Base-by-base conservation (phyloP, 2,797 vertebrate genomes). In the Leptatherina wallacei region DNA sequence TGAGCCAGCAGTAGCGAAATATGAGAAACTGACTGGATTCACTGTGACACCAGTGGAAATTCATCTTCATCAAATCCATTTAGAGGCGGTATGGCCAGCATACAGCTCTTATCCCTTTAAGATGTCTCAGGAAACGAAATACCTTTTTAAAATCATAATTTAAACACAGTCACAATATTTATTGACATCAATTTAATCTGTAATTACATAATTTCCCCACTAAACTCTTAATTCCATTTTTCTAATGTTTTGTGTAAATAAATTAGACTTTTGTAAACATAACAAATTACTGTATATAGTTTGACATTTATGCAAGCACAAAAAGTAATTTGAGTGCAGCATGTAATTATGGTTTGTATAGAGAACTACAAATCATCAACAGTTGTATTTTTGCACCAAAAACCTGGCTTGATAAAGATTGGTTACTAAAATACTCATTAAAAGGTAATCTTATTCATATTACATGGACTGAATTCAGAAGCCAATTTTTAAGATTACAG, bases 311-410 rank as follows among this genome's bases (percentile, higher is more conserved):
- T 24, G 42, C 62, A 47, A 60, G n/a, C 22, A 78, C 13, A 20
- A 10, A 76, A 59, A 52, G 22, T 27, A 66, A 65, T 69, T 18
- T 10, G 52, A 68, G 38, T 59, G 24, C 24, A 83, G 51, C 66
- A 11, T 69, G 42, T 67, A 52, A 87, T 81, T 80, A 87, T 38
- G 33, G 64, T 73, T 22, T 73, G 78, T 75, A 61, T 8, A 61
- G 2, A 51, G 47, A 27, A 20, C 52, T 20, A 65, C 11, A 82
- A 69, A 69, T 58, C 42, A 56, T 75, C 36, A 69, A 59, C 32
- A 29, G 22, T 33, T 51, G 24, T 42, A 27, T 47, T 62, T 60
- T 58, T 36, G 40, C 30, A 42, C 3, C 5, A 24, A 55, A 40
- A 76, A 51, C 33, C 7, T 55, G 38, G n/a, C 47, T 55, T 76